Evolutionary conservation across 2,888 invertebrate genomes (phyloP).

Genomic region (Arenicola marina): DNA sequence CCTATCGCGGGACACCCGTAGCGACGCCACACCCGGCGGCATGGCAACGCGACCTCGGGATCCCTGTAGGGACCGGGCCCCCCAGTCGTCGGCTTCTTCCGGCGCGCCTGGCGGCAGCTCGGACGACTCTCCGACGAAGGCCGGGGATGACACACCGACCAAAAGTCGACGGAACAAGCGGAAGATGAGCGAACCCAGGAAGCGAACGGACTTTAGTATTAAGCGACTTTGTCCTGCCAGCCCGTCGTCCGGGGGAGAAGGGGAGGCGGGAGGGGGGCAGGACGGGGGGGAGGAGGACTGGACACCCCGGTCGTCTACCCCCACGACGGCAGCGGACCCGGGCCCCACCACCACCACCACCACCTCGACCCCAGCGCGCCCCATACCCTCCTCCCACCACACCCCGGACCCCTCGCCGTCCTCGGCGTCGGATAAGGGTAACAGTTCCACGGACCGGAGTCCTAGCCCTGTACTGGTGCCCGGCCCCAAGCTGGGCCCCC

Average conservation of each 20-base stretch:
- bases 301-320: no score
- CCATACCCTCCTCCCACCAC: neutral
- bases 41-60: neutral
- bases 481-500: neutral
- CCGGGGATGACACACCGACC: neutral
- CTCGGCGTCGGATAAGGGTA: neutral
- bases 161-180: conserved; percentile 66
- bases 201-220: conserved; percentile 49
- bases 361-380: no score
- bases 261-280: neutral
- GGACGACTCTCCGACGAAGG: neutral
- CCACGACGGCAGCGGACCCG: no score
- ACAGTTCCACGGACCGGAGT: neutral
- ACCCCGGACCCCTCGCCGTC: neutral
- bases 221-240: neutral
- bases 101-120: no score
- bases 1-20: no score
- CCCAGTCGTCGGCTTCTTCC: no score
- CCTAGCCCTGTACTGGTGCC: neutral
- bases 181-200: conserved; percentile 70
- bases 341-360: no score
- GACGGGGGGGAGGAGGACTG: no score
- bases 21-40: neutral
- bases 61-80: neutral
- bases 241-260: neutral